Evolutionary conservation across 1,140 invertebrate species (phyloP).

Genomic region (Aphelenchoides besseyi): DNA sequence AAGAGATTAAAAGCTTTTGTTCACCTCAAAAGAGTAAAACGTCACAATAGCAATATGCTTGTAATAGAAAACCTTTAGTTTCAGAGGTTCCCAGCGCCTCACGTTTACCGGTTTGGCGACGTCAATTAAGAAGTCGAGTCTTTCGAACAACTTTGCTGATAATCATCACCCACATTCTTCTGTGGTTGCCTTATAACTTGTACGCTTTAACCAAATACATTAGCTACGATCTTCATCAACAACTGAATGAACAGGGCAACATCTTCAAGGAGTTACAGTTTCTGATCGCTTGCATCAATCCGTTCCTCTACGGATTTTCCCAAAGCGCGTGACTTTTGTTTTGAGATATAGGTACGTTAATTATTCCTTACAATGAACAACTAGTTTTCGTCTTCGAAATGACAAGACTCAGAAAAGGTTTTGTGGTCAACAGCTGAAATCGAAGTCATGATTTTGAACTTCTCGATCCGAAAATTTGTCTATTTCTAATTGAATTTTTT

Average conservation of each 20-base stretch:
- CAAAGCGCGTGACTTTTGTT: not conserved
- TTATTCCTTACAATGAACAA: too few species aligned
- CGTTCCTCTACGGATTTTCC: conserved; percentile 56
- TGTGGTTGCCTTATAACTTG: conserved; percentile 60
- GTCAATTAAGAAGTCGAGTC: conserved; percentile 48
- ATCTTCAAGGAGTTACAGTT: conserved; percentile 61
- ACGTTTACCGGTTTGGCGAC: conserved; percentile 45
- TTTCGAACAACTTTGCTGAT: conserved; percentile 58
- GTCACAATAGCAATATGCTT: too few species aligned
- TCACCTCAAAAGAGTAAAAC: too few species aligned
- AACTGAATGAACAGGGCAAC: conserved; percentile 51
- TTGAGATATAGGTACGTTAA: too few species aligned
- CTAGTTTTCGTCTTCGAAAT: conserved; percentile 12
- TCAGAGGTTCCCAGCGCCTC: too few species aligned
- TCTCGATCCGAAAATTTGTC: too few species aligned
- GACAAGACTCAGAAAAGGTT: too few species aligned
- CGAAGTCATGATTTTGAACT: too few species aligned
- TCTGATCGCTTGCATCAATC: conserved; percentile 59
- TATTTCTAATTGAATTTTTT: too few species aligned
- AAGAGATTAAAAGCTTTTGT: too few species aligned
- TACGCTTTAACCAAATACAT: conserved; percentile 56
- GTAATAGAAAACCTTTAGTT: too few species aligned
- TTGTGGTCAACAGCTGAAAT: too few species aligned
- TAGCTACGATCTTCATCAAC: conserved; percentile 36
- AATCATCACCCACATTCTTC: conserved; percentile 52